phyloP scores from a whole-genome alignment of 1,140 invertebrate species.

The Zeugodacus cucurbitae region DNA sequence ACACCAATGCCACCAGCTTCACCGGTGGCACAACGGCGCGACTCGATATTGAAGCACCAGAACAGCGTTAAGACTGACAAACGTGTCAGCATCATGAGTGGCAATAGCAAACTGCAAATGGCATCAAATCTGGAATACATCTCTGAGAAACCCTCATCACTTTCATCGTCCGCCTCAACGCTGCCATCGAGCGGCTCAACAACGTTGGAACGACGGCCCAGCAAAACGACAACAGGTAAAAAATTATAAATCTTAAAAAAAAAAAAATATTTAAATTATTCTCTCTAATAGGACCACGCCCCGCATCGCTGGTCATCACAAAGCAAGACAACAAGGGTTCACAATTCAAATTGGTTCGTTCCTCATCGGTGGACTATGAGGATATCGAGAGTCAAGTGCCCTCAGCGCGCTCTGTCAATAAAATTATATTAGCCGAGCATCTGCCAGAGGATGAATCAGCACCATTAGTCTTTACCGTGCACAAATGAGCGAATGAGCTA shows the following conservation, averaged over 20 bases:
- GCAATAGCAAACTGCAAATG: conserved; percentile 48
- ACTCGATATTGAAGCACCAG: conserved; percentile 63
- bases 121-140: conserved; percentile 60
- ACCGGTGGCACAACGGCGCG: conserved; percentile 53
- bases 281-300: conserved; percentile 53
- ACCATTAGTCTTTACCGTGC: conserved; percentile 64
- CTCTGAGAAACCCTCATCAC: conserved; percentile 50
- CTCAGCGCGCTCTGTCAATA: conserved; percentile 48
- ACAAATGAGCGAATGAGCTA: conserved; percentile 54
- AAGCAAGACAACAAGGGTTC: conserved; percentile 54
- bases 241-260: neutral
- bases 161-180: neutral
- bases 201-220: conserved; percentile 10
- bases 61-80: conserved; percentile 61
- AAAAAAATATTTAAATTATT: neutral
- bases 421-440: conserved; percentile 55
- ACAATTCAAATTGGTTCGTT: conserved; percentile 62
- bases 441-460: conserved; percentile 63
- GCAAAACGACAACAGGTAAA: conserved; percentile 54
- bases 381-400: conserved; percentile 60
- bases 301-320: conserved; percentile 63
- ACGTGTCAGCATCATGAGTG: conserved; percentile 60
- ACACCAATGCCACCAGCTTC: conserved; percentile 44
- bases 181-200: conserved; percentile 1
- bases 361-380: conserved; percentile 64